These are phyloP conservation scores for Lucilia cuprina DNA, from an alignment of 1,140 invertebrate species.

Conservation along the genomic window DNA sequence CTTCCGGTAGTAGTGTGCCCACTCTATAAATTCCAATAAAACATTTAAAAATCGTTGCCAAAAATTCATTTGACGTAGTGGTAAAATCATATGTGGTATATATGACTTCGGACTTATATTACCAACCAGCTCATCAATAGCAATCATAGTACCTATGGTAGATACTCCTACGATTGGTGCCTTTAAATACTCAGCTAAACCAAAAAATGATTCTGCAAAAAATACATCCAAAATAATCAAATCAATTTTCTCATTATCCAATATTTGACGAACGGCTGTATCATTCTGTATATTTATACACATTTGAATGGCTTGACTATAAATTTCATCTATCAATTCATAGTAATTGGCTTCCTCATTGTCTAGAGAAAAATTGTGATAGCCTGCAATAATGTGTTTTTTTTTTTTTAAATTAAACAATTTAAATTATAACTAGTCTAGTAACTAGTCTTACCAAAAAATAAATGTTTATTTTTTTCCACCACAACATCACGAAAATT, in stretches of 20 bases:
- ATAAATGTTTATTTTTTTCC: conserved; percentile 43
- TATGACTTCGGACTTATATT: conserved; percentile 56
- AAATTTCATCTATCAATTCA: conserved; percentile 29
- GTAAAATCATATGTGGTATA: conserved; percentile 54
- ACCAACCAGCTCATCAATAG: conserved; percentile 55
- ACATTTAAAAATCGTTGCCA: conserved; percentile 3
- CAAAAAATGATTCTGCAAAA: conserved; percentile 52
- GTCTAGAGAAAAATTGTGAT: background rate
- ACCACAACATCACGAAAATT: conserved; percentile 53
- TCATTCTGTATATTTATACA: conserved; percentile 37
- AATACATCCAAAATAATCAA: conserved; percentile 53
- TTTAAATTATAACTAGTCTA: too few relatives aligned
- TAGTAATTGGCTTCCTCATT: background rate
- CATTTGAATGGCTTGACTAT: conserved; percentile 24
- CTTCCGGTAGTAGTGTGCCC: background rate
- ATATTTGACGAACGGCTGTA: conserved; percentile 26
- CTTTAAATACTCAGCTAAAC: conserved; percentile 52
- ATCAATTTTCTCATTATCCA: conserved; percentile 50
- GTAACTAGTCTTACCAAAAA: conserved; percentile 42
- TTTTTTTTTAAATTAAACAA: too few relatives aligned
- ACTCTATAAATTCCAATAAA: background rate
- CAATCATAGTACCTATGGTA: conserved; percentile 50
- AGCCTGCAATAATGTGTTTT: conserved; percentile 18
- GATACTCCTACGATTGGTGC: conserved; percentile 55
- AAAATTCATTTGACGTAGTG: conserved; percentile 37